phyloP scores from a whole-genome alignment of 2,888 invertebrate genomes.

The Cinara cedri region DNA sequence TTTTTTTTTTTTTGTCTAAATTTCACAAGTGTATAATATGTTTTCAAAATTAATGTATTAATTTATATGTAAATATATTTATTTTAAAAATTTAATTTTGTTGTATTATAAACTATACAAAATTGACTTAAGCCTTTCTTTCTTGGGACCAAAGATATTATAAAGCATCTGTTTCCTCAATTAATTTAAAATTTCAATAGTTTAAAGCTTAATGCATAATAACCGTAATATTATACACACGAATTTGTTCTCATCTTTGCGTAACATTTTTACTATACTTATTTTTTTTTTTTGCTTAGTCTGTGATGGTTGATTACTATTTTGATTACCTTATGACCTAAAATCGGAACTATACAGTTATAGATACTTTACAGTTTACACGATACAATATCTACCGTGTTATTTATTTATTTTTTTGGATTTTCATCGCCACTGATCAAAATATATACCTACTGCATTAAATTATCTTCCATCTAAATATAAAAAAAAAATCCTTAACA shows the following conservation, averaged over 20 bases:
- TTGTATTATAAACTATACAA: too few species aligned
- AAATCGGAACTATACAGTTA: background rate
- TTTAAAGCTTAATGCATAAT: background rate
- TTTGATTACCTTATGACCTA: slow-evolving; percentile 32
- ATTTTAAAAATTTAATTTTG: too few species aligned
- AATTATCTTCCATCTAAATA: slow-evolving; percentile 21
- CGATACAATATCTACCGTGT: background rate
- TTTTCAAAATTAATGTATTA: too few species aligned
- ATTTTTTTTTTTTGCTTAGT: slow-evolving; percentile 1
- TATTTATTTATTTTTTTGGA: background rate
- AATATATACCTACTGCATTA: background rate
- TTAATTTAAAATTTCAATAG: background rate
- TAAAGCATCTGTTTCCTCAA: background rate
- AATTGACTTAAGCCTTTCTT: too few species aligned
- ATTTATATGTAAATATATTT: too few species aligned
- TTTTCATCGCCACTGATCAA: background rate
- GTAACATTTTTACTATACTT: too few species aligned
- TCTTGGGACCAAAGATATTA: too few species aligned
- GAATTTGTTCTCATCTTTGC: background rate
- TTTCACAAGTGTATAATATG: too few species aligned
- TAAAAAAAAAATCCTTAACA: slow-evolving; percentile 8
- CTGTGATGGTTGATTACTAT: slow-evolving; percentile 1
- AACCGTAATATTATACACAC: background rate
- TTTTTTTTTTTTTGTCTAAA: too few species aligned
- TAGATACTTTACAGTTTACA: slow-evolving; percentile 15